phyloP scores from a whole-genome alignment of 1,140 invertebrate genomes.

The Drosophila insularis region DNA sequence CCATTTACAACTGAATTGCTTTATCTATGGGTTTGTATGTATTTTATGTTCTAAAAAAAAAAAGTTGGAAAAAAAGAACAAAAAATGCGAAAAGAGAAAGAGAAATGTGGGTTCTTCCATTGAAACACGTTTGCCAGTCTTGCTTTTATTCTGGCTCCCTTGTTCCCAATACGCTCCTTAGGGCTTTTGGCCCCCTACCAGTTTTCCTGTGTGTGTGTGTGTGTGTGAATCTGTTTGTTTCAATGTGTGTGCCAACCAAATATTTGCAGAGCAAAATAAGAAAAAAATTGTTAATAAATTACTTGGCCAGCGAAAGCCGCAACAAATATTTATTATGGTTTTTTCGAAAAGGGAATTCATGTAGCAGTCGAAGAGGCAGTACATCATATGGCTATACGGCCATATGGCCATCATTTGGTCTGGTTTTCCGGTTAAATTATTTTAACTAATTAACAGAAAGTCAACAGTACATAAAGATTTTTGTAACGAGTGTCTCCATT shows the following conservation, averaged over 20 bases:
- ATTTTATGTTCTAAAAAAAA: conserved; percentile 8
- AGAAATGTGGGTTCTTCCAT: neutral
- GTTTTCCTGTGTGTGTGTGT: conserved; percentile 17
- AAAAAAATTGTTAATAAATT: conserved; percentile 63
- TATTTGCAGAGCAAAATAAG: conserved; percentile 40
- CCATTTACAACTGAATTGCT: neutral
- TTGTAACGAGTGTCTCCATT: too few relatives aligned
- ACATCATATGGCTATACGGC: neutral
- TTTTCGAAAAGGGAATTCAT: neutral
- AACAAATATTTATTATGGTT: conserved; percentile 51
- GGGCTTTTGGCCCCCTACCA: neutral
- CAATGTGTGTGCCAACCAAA: conserved; percentile 31
- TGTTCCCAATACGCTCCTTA: neutral
- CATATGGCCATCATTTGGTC: neutral
- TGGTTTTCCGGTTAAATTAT: neutral
- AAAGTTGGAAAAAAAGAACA: neutral
- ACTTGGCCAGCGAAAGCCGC: conserved; percentile 40
- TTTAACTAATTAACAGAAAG: neutral
- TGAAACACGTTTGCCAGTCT: neutral
- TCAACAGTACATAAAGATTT: too few relatives aligned
- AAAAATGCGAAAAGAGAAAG: neutral
- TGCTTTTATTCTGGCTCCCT: neutral
- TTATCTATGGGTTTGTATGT: conserved; percentile 9
- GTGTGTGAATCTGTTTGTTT: too few relatives aligned
- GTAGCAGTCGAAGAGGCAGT: neutral